Base-by-base conservation (phyloP, 2,113 vertebrate genomes). In the Catharus bicknelli region DNA sequence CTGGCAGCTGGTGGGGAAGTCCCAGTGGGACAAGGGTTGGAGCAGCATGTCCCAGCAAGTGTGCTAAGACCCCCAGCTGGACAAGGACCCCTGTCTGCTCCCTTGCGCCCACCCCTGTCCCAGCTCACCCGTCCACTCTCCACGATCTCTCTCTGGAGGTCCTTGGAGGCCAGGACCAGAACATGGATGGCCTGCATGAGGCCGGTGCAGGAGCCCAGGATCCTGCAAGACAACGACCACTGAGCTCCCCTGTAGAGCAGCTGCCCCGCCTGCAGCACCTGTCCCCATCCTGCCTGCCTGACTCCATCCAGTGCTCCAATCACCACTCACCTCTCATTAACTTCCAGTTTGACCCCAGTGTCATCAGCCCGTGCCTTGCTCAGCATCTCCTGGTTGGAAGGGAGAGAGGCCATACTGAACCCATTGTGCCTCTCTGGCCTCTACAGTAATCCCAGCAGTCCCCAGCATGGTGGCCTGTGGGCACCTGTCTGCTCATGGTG, bases 61-160 rank as follows among this genome's bases (percentile, higher is more conserved):
- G 9, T 0, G 0, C 0, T 0, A 40, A 43, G 57, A 78, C 19
- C 20, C 27, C 8, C 4, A 5, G 8, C 34, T 79, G 63, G 43
- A 50, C 50, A 69, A 51, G 54, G 19, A 25, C 23, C 16, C 4
- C 50, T 25, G 47, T 27, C 45, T 27, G 12, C 5, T 0, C 30
- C 36, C 48, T 58, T 62, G 15, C 29, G 10, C 5, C 7, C 40
- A 78, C 1, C 43, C 55, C 70, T 34, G 40, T 43, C 48, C 12
- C 9, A 2, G 67, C 99, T 98, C 96, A 99, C 99, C 98, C 99
- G 97, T 96, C 99, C 99, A 1, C 99, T 98, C 94, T 99, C 99
- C 95, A 99, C 99, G 0, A 99, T 99, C 95, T 99, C 99, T 91
- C 97, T 98, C 96, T 99, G 99, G 66, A 99, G 98, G 95, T 99